Evolutionary conservation across 2,888 invertebrate species (phyloP).

Genomic region (Archips crataeganus): DNA sequence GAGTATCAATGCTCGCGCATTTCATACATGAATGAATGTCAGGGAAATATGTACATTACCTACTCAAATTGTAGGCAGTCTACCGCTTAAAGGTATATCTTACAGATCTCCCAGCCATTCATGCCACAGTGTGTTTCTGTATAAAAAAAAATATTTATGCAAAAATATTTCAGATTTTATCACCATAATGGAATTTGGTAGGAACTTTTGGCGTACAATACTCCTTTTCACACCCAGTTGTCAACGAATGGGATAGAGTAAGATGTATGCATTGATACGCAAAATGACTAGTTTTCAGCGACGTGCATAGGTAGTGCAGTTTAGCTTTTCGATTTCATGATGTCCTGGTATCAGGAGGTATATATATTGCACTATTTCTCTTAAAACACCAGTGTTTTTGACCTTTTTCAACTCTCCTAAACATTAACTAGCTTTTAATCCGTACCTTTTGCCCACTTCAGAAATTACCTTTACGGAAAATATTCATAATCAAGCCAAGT

Average conservation of each 20-base stretch:
- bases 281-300: neutral
- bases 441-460: no score
- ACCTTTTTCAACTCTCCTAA: no score
- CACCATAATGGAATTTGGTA: neutral
- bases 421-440: no score
- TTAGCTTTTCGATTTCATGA: neutral
- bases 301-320: conserved; percentile 7
- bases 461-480: no score
- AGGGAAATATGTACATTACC: no score
- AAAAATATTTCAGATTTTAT: conserved; percentile 5
- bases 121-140: neutral
- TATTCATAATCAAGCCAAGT: no score
- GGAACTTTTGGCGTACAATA: neutral
- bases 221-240: neutral
- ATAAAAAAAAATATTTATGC: conserved; percentile 7
- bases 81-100: no score
- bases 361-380: neutral
- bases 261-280: neutral
- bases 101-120: neutral
- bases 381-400: no score
- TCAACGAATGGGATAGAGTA: neutral
- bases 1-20: no score
- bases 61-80: no score
- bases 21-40: no score
- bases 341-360: conserved; percentile 21